Percentiles rank a stretch among this genome's conserved stretches.
These are phyloP conservation scores for Pseudolycoriella hygida DNA, from an alignment of 2,888 invertebrate genomes.

Conservation along the genomic window DNA sequence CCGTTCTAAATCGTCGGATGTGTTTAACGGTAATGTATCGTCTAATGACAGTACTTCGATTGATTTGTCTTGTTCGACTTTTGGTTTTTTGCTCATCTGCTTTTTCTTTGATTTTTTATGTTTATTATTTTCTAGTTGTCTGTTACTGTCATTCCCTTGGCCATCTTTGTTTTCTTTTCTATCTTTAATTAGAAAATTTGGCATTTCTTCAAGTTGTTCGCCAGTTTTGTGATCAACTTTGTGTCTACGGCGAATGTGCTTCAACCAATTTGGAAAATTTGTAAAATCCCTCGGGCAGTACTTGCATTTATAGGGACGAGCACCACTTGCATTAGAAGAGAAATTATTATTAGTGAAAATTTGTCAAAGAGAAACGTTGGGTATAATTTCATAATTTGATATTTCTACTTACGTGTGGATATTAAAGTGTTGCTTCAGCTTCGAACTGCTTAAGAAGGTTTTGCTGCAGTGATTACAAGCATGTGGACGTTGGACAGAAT, in stretches of 20 bases:
- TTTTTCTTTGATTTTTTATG: not conserved
- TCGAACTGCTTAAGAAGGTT: slow-evolving; percentile 38
- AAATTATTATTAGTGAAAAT: too few species aligned
- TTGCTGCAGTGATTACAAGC: slow-evolving; percentile 36
- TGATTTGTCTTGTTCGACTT: not conserved
- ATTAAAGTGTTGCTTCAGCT: slow-evolving; percentile 39
- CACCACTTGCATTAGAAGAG: too few species aligned
- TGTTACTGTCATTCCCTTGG: not conserved
- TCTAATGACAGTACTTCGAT: not conserved
- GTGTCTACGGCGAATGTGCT: slow-evolving; percentile 38
- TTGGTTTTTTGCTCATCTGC: not conserved
- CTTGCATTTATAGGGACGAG: slow-evolving; percentile 37
- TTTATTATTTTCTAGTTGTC: not conserved
- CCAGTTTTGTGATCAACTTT: slow-evolving; percentile 31
- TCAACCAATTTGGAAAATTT: slow-evolving; percentile 40
- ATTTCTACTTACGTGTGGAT: slow-evolving; percentile 36
- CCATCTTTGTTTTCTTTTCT: slow-evolving; percentile 7
- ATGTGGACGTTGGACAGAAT: slow-evolving; percentile 34
- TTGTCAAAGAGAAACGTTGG: too few species aligned
- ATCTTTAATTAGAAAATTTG: slow-evolving; percentile 22
- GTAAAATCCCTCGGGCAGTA: slow-evolving; percentile 39
- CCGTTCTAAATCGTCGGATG: slow-evolving; percentile 7
- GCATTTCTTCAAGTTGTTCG: slow-evolving; percentile 25
- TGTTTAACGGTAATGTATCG: slow-evolving; percentile 5
- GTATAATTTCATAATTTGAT: too few species aligned